Conservation (phyloP, 2,113 vertebrate genomes). For the Crotalus horridus region DNA sequence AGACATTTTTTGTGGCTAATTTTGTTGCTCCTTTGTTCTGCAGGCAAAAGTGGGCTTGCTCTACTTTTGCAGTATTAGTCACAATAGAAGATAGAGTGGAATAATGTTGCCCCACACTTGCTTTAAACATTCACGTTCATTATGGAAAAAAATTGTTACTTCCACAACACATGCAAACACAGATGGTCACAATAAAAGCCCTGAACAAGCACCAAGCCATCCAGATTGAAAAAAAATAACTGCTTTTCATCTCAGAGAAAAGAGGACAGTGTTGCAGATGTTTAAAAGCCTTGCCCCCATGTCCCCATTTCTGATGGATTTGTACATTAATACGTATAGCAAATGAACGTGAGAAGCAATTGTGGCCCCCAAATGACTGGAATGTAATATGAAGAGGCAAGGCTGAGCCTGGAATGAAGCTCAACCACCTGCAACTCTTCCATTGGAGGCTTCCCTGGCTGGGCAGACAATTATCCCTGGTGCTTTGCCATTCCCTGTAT, state of each 20-base stretch:
- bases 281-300: not conserved
- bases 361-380: not conserved
- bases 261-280: not conserved
- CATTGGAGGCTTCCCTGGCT: not conserved
- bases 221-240: not conserved
- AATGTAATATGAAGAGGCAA: not conserved
- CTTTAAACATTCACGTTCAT: not conserved
- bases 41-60: not conserved
- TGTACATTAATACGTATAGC: not conserved
- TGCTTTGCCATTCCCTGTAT: not conserved
- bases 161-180: not conserved
- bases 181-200: no score
- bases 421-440: not conserved
- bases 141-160: not conserved
- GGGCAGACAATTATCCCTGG: not conserved
- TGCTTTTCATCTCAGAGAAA: not conserved
- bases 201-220: not conserved
- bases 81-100: not conserved
- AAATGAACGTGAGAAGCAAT: not conserved
- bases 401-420: no score
- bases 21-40: not conserved
- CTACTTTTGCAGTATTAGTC: not conserved
- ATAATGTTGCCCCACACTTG: not conserved
- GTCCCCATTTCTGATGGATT: not conserved
- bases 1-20: not conserved